Evolutionary conservation across 2,113 vertebrate genomes (phyloP).

Genomic region (Tragelaphus scriptus): DNA sequence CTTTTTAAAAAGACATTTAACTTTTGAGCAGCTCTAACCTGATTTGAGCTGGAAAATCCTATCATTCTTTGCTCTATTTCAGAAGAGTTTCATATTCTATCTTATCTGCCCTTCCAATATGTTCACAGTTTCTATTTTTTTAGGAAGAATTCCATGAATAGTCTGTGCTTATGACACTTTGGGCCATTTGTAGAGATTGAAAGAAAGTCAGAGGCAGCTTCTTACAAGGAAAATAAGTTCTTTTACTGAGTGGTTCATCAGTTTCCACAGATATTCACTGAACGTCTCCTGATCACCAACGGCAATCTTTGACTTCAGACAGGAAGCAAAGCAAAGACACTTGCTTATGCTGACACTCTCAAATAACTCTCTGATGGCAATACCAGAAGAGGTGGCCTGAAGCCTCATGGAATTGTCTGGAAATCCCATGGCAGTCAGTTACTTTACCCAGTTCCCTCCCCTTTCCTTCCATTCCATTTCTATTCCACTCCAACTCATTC

Average conservation of each 20-base stretch:
- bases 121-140: constrained; percentile 9
- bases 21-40: neutral
- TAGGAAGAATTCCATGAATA: neutral
- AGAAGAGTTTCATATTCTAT: neutral
- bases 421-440: neutral
- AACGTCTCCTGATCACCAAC: neutral
- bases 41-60: constrained; percentile 19
- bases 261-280: neutral
- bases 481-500: neutral
- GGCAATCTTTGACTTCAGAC: constrained; percentile 16
- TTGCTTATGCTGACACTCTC: neutral
- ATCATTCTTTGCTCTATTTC: neutral
- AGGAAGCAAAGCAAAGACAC: neutral
- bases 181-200: neutral
- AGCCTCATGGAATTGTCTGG: neutral
- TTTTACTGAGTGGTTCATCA: constrained; percentile 7
- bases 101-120: neutral
- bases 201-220: neutral
- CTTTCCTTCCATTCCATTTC: neutral
- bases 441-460: neutral
- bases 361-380: neutral
- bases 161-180: neutral
- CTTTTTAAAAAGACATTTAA: constrained; percentile 18
- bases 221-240: neutral
- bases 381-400: neutral